These are phyloP conservation scores for Capromys pilorides DNA, from an alignment of 2,797 vertebrate species.

Conservation along the genomic window DNA sequence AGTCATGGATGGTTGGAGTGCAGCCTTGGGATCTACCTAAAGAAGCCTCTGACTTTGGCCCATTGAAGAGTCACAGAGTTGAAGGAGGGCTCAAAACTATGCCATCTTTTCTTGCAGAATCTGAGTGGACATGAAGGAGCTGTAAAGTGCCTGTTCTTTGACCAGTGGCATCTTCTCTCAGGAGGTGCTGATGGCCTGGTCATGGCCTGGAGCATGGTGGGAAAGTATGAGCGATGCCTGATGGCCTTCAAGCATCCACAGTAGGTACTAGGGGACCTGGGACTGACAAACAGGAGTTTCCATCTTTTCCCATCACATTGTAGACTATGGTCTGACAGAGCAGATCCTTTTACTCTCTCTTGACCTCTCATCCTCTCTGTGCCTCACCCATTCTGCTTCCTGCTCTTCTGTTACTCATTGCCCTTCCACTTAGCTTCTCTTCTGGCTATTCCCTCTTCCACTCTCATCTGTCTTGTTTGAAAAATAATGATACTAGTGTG, in stretches of 20 bases:
- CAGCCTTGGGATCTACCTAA: neutral
- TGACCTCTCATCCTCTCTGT: neutral
- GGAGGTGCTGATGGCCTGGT: slow-evolving; percentile 88
- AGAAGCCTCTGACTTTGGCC: neutral
- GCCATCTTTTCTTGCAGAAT: slow-evolving; percentile 79
- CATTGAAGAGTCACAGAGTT: neutral
- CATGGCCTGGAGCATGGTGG: slow-evolving; percentile 91
- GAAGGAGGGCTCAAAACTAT: neutral
- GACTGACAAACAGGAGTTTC: too few relatives aligned
- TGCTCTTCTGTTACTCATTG: neutral
- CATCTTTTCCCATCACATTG: neutral
- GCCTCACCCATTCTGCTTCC: neutral
- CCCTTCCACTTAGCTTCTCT: neutral
- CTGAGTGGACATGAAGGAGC: slow-evolving; percentile 88
- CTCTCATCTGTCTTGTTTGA: neutral
- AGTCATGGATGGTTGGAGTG: neutral
- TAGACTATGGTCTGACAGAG: neutral
- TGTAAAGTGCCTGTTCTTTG: slow-evolving; percentile 90
- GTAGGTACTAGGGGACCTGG: slow-evolving; percentile 83
- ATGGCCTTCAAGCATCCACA: slow-evolving; percentile 90
- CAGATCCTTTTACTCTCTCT: neutral
- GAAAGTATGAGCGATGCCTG: slow-evolving; percentile 85
- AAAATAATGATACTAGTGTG: neutral
- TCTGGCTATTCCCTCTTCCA: neutral
- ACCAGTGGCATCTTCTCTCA: slow-evolving; percentile 91